Conservation (phyloP, 2,113 vertebrate species). For the Phyllostomus discolor region DNA sequence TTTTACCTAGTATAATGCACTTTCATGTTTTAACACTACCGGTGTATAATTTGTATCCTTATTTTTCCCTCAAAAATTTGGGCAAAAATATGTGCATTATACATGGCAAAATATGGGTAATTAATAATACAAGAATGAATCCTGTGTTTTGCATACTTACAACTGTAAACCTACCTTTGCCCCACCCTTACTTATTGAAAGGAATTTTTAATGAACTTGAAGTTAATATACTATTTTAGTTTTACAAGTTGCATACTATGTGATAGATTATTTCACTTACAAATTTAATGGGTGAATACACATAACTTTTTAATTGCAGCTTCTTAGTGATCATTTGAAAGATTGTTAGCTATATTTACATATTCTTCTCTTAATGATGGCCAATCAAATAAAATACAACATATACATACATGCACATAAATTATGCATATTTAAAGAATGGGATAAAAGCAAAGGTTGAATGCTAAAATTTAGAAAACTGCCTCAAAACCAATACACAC, state of each 20-base stretch:
- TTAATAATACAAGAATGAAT: too few species aligned
- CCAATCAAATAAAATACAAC: background rate
- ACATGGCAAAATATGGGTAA: too few species aligned
- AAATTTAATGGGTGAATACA: background rate
- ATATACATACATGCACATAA: background rate
- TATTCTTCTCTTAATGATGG: background rate
- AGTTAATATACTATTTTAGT: background rate
- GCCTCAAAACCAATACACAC: slow-evolving; percentile 49
- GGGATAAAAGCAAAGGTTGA: slow-evolving; percentile 42
- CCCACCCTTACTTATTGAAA: background rate
- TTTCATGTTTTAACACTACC: too few species aligned
- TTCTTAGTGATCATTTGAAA: background rate
- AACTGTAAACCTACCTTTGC: background rate
- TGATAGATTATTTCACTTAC: background rate
- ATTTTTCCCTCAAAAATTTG: too few species aligned
- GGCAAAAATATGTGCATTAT: too few species aligned
- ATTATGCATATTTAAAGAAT: slow-evolving; percentile 63
- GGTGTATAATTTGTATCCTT: too few species aligned
- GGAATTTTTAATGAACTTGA: background rate
- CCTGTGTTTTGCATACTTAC: background rate
- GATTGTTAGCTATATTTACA: background rate
- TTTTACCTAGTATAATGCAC: too few species aligned
- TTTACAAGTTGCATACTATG: background rate
- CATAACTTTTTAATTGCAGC: background rate
- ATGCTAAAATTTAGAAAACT: slow-evolving; percentile 62